Evolutionary conservation across 2,888 invertebrate genomes (phyloP), one percentile per base, ranked within the genome.

Genomic region (Gortyna flavago): DNA sequence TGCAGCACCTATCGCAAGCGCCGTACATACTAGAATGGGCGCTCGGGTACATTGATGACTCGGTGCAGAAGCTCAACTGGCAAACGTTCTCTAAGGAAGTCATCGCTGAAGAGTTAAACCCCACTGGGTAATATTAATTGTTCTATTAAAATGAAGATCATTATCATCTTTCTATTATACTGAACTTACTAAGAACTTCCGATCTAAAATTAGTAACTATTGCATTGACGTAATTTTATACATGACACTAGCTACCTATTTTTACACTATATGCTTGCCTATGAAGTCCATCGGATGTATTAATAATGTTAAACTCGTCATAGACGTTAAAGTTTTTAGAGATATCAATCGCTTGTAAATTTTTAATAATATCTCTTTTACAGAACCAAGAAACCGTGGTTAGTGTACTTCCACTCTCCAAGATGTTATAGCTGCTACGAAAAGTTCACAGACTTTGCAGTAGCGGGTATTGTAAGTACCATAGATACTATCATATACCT

Each of bases 391-490:
- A 95, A 94, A 69, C 96, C 96, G 0, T 96, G 96, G 96, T 81
- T 96, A 80, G 93, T 96, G 41, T 96, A 96, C 85, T 96, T 95
- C 90, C 96, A 96, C 71, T 96, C 96, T 0, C 96, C 96, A 11
- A 90, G 94, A 21, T 96, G 96, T 85, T 94, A 94, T 77, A 91
- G 92, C 29, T 96, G 96, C 81, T 95, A 95, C 54, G 95, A 95
- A 85, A 94, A 93, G 93, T 96, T 93, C 82, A 89, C 96, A 0
- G 96, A 96, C 83, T 96, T 96, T 84, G 95, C 95, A 3, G 93
- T 96, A n/a, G 89, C 95, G 3, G 94, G 95, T 13, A 93, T 94
- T 85, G 96, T 96, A 87, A 93, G 95, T 94, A 87, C 75, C 66
- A 44, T 35, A n/a, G n/a, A n/a, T n/a, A 44, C 3, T 41, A 41